Base-by-base conservation (phyloP, 1,140 invertebrate species). In the Atta cephalotes region DNA sequence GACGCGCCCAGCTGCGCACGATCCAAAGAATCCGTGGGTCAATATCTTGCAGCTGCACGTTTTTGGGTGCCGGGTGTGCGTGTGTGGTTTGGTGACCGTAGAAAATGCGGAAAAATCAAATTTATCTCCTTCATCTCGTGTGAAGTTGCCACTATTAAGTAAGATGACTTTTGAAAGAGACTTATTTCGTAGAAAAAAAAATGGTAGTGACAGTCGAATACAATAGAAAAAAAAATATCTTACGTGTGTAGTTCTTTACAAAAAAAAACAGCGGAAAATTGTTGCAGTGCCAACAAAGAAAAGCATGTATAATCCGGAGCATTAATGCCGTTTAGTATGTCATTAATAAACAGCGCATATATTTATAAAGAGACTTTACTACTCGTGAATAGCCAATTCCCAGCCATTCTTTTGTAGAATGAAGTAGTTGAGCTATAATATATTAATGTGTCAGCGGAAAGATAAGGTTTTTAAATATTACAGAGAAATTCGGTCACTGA, bases 1-100 rank as follows among this genome's bases (percentile, higher is more conserved):
- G 58, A 74, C 70, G 35, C 53, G 80, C 16, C 66, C 80, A 82
- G 68, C 80, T 82, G 80, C 53, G 39, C 39, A 31, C 80, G 70
- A 82, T 82, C 35, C 80, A 74, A 74, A 74, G 80, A 74, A 74
- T 74, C 1, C 68, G 18, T 74, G 18, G 53, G 56, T 82, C 70
- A 82, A 82, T 82, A 82, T 49, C 70, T 25, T 49, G 68, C 80
- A 74, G 68, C 68, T 82, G 80, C 68, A 82, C 25, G 25, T 82
- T 74, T 74, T 74, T 28, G 56, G 39, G 3, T 18, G 58, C 35
- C 35, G 56, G 56, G 16, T 82, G 53, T 60, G 35, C 53, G 35
- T 56, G 49, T 45, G 66, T 28, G 51, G 66, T 71, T 82, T 74
- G 35, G 21, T 56, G 21, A 60, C 53, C 70, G 28, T 49, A 21